phyloP scores from a whole-genome alignment of 1,140 invertebrate genomes.

The Musca domestica region DNA sequence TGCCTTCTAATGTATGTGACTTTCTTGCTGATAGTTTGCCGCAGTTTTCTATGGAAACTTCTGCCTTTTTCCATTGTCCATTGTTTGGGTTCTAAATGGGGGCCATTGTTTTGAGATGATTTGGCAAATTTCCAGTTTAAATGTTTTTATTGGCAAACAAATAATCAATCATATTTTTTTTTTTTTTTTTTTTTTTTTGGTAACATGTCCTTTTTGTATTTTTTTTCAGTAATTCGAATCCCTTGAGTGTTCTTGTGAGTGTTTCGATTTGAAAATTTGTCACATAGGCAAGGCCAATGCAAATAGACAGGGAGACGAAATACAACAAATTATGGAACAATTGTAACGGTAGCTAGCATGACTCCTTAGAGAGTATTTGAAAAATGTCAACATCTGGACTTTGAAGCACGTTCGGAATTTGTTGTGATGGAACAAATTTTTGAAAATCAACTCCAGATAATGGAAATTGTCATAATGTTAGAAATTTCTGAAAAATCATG shows the following conservation, averaged over 20 bases:
- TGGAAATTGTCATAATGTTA: no score
- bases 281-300: neutral
- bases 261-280: conserved; percentile 9
- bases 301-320: no score
- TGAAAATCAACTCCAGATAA: no score
- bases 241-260: neutral
- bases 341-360: no score
- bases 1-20: conserved; percentile 53
- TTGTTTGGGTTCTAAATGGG: conserved; percentile 5
- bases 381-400: no score
- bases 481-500: no score
- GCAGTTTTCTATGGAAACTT: no score
- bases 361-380: no score
- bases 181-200: neutral
- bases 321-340: no score
- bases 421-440: no score
- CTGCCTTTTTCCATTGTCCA: conserved; percentile 1
- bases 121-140: conserved; percentile 26
- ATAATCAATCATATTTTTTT: conserved; percentile 10
- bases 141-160: conserved; percentile 9
- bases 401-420: no score
- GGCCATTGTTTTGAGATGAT: conserved; percentile 9
- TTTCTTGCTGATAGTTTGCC: conserved; percentile 42
- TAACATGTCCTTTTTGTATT: no score
- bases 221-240: neutral